Evolutionary conservation across 2,888 invertebrate genomes (phyloP), one percentile per base, ranked within the genome.

Genomic region (Ophion ventricosus): DNA sequence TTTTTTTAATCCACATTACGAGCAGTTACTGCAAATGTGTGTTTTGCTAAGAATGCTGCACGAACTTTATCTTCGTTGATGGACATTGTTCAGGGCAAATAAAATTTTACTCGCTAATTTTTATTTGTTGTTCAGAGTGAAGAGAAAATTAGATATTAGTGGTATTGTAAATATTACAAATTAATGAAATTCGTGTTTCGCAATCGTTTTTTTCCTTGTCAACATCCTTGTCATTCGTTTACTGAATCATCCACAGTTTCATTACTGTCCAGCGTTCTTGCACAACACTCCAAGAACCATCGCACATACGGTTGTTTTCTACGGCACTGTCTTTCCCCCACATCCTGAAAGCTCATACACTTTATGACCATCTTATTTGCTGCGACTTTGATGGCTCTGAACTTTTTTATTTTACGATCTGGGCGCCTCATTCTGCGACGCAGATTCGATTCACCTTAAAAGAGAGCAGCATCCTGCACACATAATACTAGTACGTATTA

Each of bases 361-460:
- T 85, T 85, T 83, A 85, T 85, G 85, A 85, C 63, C 81, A 59
- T 64, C 73, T 85, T 80, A 80, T 76, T 73, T 67, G 76, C 54
- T 63, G 70, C 64, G 64, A 26, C 40, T 43, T 74, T 74, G 25
- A 49, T 74, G 74, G 78, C 69, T 61, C 59, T 78, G 43, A 35
- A 78, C 59, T 69, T 74, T 83, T 83, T 77, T 80, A 85, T 83
- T 83, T 85, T 83, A 85, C 63, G 77, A 74, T 72, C 56, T 8
- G 20, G 69, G 26, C 54, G 83, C 25, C 83, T 80, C 80, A 67
- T 80, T 80, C 80, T 69, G 80, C 23, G 66, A 76, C 76, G 76
- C 20, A 73, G 85, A 89, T 89, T 90, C 87, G 88, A 91, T 90
- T 91, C 87, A 87, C 87, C 88, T 86, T 85, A 85, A 90, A 87